Evolutionary conservation across 1,140 invertebrate genomes (phyloP).

Genomic region (Pararge aegeria): DNA sequence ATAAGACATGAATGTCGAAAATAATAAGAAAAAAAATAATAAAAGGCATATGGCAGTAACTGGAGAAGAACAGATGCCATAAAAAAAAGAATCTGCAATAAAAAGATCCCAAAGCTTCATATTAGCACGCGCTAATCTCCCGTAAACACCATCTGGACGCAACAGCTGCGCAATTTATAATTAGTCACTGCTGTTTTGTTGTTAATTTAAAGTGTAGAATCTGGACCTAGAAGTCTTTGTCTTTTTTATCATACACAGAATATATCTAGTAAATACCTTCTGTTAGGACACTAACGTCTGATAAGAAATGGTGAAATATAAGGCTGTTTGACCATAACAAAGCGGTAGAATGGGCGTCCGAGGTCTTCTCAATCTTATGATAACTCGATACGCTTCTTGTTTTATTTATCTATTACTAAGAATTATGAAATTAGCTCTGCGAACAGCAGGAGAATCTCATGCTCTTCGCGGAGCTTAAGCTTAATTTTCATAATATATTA

Average conservation of each 20-base stretch:
- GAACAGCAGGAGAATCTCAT: too few species aligned
- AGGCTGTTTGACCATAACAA: too few species aligned
- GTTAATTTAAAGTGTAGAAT: background rate
- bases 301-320: too few species aligned
- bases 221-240: background rate
- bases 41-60: background rate
- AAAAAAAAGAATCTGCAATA: conserved; percentile 7
- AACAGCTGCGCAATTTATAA: conserved; percentile 8
- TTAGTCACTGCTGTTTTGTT: conserved; percentile 7
- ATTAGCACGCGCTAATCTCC: conserved; percentile 11
- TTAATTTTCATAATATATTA: too few species aligned
- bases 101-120: conserved; percentile 2
- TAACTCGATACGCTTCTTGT: too few species aligned
- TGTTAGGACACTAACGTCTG: too few species aligned
- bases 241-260: background rate
- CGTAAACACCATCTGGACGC: conserved; percentile 1
- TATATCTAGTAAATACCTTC: too few species aligned
- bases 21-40: background rate
- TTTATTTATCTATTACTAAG: too few species aligned
- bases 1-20: background rate
- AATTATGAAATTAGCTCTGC: too few species aligned
- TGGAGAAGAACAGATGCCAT: conserved; percentile 3
- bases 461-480: too few species aligned
- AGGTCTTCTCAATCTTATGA: too few species aligned
- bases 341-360: too few species aligned